Percentiles rank a stretch among this genome's conserved stretches.
These are phyloP conservation scores for Dryobota labecula DNA, from an alignment of 2,888 invertebrate genomes.

Conservation along the genomic window DNA sequence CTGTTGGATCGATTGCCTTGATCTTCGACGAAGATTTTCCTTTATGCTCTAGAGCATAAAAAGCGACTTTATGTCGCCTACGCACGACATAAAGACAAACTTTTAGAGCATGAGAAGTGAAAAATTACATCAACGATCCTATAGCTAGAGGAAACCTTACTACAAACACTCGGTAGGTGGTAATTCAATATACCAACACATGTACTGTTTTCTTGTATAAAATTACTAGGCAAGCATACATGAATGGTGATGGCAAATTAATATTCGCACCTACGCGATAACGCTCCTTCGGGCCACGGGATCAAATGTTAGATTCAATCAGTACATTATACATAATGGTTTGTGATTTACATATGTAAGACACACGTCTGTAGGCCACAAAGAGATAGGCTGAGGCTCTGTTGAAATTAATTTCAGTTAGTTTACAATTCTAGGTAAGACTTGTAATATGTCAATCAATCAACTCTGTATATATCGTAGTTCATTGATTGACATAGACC, in stretches of 20 bases:
- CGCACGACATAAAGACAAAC: too few relatives aligned
- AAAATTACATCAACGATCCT: not conserved
- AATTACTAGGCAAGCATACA: conserved; percentile 27
- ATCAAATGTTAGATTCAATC: conserved; percentile 42
- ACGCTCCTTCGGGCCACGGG: conserved; percentile 23
- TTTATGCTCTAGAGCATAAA: too few relatives aligned
- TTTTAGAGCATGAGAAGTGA: too few relatives aligned
- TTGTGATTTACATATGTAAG: conserved; percentile 23
- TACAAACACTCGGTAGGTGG: not conserved
- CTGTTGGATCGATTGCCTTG: too few relatives aligned
- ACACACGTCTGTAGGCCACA: not conserved
- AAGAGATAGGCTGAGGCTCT: not conserved
- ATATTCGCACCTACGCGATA: conserved; percentile 35
- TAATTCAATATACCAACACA: conserved; percentile 25
- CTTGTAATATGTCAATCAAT: not conserved
- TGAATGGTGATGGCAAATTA: conserved; percentile 40
- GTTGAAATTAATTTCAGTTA: not conserved
- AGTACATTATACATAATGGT: conserved; percentile 24
- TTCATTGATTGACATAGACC: too few relatives aligned
- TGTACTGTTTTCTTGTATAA: conserved; percentile 17
- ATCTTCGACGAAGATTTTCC: too few relatives aligned
- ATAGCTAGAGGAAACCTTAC: not conserved
- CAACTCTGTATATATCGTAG: not conserved
- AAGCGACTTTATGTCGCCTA: too few relatives aligned
- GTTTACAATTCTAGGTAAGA: not conserved